These are phyloP conservation scores for Pardosa pseudoannulata DNA, from an alignment of 2,888 invertebrate species.

Conservation along the genomic window DNA sequence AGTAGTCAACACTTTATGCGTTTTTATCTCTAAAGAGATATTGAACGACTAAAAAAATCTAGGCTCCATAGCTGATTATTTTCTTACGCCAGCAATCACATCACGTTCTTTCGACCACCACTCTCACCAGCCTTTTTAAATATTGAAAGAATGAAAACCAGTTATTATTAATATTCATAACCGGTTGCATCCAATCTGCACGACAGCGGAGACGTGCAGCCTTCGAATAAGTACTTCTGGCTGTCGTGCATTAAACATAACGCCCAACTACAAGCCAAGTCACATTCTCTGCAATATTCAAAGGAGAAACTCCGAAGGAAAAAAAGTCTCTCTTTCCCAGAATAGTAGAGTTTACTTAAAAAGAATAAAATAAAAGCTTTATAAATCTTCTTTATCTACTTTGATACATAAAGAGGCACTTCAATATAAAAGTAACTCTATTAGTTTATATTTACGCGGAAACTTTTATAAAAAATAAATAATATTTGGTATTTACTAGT, in stretches of 20 bases:
- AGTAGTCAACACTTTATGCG: neutral
- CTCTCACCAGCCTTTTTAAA: constrained; percentile 32
- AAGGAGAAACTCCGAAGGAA: neutral
- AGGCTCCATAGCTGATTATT: neutral
- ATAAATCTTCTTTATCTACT: too few species aligned
- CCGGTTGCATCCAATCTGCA: constrained; percentile 20
- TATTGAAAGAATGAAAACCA: constrained; percentile 51
- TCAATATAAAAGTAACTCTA: too few species aligned
- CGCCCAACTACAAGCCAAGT: neutral
- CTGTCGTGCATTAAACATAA: neutral
- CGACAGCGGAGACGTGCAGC: neutral
- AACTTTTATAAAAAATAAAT: too few species aligned
- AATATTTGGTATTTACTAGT: too few species aligned
- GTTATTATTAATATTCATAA: constrained; percentile 54
- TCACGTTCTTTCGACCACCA: neutral
- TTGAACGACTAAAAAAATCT: too few species aligned
- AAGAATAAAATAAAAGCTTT: too few species aligned
- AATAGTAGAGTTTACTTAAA: neutral
- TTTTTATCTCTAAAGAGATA: too few species aligned
- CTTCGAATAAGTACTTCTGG: neutral
- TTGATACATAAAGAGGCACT: too few species aligned
- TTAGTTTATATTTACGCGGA: too few species aligned
- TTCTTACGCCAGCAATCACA: neutral
- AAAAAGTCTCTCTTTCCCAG: neutral
- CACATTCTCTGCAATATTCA: neutral